These are phyloP conservation scores for Creontiades dilutus DNA, from an alignment of 2,888 invertebrate genomes.

Conservation along the genomic window DNA sequence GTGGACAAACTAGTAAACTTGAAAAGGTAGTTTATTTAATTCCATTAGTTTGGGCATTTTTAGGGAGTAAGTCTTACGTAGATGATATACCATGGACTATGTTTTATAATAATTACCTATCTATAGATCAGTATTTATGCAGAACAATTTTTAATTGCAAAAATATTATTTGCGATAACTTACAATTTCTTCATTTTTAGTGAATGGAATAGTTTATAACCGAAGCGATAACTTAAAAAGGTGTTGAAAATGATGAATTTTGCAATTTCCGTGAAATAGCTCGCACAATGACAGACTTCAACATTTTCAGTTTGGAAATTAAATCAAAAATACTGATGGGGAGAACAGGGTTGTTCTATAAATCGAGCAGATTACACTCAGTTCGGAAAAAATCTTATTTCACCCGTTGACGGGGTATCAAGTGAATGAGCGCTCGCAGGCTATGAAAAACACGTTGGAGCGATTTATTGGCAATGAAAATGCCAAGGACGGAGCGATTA, in stretches of 20 bases:
- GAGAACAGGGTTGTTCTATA: neutral
- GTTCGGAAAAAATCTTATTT: neutral
- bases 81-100: too few species aligned
- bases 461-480: slow-evolving; percentile 68
- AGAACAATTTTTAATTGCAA: too few species aligned
- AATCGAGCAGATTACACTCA: neutral
- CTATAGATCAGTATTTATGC: too few species aligned
- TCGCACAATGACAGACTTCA: neutral
- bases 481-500: slow-evolving; percentile 69
- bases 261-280: too few species aligned
- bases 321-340: neutral
- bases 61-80: too few species aligned
- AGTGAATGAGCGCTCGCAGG: slow-evolving; percentile 42
- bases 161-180: too few species aligned
- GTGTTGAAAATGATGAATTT: neutral
- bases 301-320: neutral
- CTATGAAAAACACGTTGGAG: slow-evolving; percentile 51
- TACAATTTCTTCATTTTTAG: neutral
- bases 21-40: too few species aligned
- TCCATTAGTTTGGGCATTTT: too few species aligned
- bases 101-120: too few species aligned
- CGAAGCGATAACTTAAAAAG: neutral
- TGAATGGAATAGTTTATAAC: neutral
- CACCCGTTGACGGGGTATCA: slow-evolving; percentile 11
- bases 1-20: too few species aligned